Evolutionary conservation across 2,888 invertebrate species (phyloP).

Genomic region (Metacarcinus magister): DNA sequence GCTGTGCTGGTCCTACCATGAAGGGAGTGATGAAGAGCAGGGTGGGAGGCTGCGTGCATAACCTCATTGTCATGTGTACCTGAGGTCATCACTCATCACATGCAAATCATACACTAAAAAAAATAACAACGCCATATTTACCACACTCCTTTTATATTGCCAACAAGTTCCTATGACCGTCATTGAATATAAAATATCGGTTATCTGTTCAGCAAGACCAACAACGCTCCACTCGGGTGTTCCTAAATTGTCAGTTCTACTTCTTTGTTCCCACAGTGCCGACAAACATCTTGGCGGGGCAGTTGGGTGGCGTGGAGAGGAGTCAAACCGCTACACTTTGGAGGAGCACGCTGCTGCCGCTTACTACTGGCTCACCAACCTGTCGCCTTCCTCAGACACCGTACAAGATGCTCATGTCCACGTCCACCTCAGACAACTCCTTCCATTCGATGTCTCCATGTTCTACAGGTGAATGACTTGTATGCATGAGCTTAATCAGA

Average conservation of each 20-base stretch:
- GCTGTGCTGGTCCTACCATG: not conserved
- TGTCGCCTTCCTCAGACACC: constrained; percentile 51
- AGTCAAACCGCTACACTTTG: not conserved
- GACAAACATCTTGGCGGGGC: constrained; percentile 9
- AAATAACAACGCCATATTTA: not conserved
- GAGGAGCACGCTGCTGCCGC: constrained; percentile 17
- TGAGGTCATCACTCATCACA: not conserved
- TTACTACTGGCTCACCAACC: constrained; percentile 43
- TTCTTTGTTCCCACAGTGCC: constrained; percentile 34
- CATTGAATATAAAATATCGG: not conserved
- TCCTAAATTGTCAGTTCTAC: not conserved
- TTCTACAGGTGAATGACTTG: constrained; percentile 41
- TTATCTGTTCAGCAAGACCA: not conserved
- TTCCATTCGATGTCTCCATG: constrained; percentile 4
- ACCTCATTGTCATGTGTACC: not conserved
- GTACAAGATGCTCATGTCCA: constrained; percentile 31
- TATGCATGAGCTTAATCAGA: too few species aligned
- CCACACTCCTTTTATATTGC: not conserved
- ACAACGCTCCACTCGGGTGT: not conserved
- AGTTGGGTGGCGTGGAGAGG: not conserved
- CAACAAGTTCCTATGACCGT: not conserved
- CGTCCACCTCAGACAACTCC: constrained; percentile 47
- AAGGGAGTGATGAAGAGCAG: not conserved
- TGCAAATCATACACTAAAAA: not conserved
- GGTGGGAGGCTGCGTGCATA: not conserved